These are phyloP conservation scores for Neomicropteryx cornuta DNA, from an alignment of 1,140 invertebrate species.

Conservation along the genomic window DNA sequence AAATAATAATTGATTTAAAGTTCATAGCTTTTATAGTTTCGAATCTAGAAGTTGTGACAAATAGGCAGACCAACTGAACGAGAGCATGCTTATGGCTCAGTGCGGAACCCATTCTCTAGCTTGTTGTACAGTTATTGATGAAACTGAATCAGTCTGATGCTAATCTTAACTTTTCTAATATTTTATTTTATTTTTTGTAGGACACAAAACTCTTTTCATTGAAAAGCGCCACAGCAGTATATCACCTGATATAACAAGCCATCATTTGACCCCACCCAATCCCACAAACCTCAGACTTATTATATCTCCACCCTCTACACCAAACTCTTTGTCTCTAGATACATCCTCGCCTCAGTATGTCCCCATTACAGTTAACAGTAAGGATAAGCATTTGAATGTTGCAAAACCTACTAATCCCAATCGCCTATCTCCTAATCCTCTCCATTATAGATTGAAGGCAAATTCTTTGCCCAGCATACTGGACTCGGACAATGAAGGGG, in stretches of 20 bases:
- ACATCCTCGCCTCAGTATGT: conserved; percentile 25
- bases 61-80: no score
- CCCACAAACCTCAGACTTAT: conserved; percentile 43
- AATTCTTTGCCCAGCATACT: conserved; percentile 68
- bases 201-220: conserved; percentile 74
- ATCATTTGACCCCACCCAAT: conserved; percentile 28
- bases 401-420: conserved; percentile 30
- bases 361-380: conserved; percentile 17
- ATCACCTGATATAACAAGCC: conserved; percentile 28
- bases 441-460: conserved; percentile 51
- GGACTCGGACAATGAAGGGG: conserved; percentile 59
- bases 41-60: no score
- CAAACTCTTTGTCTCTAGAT: conserved; percentile 28
- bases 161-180: no score
- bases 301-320: conserved; percentile 42
- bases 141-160: no score
- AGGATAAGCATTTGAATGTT: conserved; percentile 18
- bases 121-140: no score
- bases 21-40: no score
- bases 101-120: no score
- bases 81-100: no score
- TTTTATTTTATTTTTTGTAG: conserved; percentile 37
- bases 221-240: conserved; percentile 35
- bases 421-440: conserved; percentile 44
- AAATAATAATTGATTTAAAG: no score